phyloP scores from a whole-genome alignment of 1,140 invertebrate genomes.

The Subanguina moxae region DNA sequence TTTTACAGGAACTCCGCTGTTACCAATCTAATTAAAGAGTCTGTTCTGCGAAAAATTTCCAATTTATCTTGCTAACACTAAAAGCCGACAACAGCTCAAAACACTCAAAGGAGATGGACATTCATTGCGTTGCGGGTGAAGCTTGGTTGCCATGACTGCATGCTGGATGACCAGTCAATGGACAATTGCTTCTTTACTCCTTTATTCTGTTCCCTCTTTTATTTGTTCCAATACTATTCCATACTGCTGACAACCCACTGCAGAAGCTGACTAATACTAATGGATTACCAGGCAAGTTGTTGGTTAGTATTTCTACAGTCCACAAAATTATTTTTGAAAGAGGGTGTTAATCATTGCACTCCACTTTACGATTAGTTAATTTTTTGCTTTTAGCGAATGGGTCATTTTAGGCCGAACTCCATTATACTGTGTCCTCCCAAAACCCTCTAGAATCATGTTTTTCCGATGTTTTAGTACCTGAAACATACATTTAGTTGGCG shows the following conservation, averaged over 20 bases:
- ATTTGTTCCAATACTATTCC: background rate
- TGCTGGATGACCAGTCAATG: background rate
- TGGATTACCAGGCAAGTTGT: slow-evolving; percentile 28
- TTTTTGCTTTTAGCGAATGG: no score
- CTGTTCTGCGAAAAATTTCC: background rate
- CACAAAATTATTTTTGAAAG: no score
- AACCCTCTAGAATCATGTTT: no score
- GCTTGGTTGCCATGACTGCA: background rate
- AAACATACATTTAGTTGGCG: no score
- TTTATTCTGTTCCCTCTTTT: background rate
- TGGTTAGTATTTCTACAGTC: slow-evolving; percentile 1
- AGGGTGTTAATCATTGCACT: no score
- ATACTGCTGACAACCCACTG: slow-evolving; percentile 11
- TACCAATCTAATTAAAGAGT: background rate
- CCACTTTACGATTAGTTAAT: no score
- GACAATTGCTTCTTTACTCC: background rate
- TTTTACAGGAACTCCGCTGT: background rate
- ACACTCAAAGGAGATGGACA: background rate
- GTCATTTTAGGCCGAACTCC: no score
- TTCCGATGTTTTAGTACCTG: no score
- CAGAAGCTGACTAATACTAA: slow-evolving; percentile 10
- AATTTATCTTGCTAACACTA: background rate
- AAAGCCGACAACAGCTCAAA: slow-evolving; percentile 1
- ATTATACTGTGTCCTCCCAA: no score
- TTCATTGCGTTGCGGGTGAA: background rate